Conservation (phyloP, 2,888 invertebrate genomes). For the Altica lythri region DNA sequence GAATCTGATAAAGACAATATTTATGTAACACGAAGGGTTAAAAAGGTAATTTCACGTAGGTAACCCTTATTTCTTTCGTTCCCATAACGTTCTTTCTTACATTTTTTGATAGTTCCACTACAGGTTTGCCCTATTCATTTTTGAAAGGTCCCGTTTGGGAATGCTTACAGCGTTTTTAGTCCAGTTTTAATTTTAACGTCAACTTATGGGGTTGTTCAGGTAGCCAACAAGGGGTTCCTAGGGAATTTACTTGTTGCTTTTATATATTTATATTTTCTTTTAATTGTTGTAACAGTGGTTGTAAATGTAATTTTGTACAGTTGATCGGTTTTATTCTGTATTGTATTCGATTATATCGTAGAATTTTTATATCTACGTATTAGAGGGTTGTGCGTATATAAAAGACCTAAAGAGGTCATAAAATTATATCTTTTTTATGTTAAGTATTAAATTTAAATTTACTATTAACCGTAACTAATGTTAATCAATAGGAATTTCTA, state of each 20-base stretch:
- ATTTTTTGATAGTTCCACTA: slow-evolving; percentile 6
- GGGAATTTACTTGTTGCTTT: slow-evolving; percentile 4
- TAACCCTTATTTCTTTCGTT: slow-evolving; percentile 25
- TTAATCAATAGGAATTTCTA: too few species aligned
- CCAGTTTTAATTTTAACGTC: slow-evolving; percentile 14
- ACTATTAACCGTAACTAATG: too few species aligned
- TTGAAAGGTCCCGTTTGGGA: slow-evolving; percentile 29
- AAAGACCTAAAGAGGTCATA: too few species aligned
- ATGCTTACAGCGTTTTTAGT: slow-evolving; percentile 7
- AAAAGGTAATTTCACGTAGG: slow-evolving; percentile 28
- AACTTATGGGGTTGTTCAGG: slow-evolving; percentile 6
- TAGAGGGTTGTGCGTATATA: too few species aligned
- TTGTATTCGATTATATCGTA: too few species aligned
- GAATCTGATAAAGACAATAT: slow-evolving; percentile 33
- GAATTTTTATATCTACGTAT: too few species aligned
- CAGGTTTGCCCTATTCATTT: slow-evolving; percentile 25
- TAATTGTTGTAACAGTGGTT: not conserved
- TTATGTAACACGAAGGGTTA: slow-evolving; percentile 28
- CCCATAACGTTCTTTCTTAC: slow-evolving; percentile 33
- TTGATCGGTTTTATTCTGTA: too few species aligned
- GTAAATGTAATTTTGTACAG: too few species aligned
- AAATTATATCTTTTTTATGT: too few species aligned
- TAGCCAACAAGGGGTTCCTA: not conserved
- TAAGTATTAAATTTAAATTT: too few species aligned
- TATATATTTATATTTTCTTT: not conserved